Evolutionary conservation across 2,113 vertebrate species (phyloP), one percentile per base, ranked within the genome.

Genomic region (Eclectus roratus): DNA sequence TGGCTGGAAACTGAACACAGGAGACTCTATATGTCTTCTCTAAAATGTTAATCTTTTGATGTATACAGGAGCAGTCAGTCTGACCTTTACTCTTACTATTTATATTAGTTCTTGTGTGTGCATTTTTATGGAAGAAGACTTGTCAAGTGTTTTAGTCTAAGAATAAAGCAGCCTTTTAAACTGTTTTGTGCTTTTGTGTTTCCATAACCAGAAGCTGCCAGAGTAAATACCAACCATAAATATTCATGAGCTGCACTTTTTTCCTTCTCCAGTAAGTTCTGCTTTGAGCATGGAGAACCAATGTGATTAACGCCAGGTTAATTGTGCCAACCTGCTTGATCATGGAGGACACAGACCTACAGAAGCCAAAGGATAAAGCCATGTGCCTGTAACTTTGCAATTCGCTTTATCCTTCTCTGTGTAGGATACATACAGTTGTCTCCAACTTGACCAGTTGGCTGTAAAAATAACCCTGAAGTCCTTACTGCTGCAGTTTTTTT

Each of bases 231-330:
- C 39, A 3, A 11, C 16, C 33, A 11, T 13, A 6, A 69, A 39
- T 43, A 64, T 65, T 68, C 52, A 43, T 4, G 12, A 50, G 61
- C 27, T 35, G 52, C 13, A 2, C 6, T 12, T 6, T 16, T 12
- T 5, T 47, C 56, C 49, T 49, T 49, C 49, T 49, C 43, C 20
- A 2, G 29, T 3, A 60, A 37, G 37, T 27, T 44, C 41, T 20
- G 52, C n/a, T 28, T 2, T 0, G 21, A 27, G 33, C 3, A 0
- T 3, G 25, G 70, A 14, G 13, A 17, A 41, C 43, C 33, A 31
- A 8, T 3, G 53, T 33, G 55, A 77, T 80, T 50, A 87, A 80
- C 3, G 0, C 31, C 27, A 1, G 9, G 66, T 4, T 39, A 55
- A 74, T 44, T 39, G 43, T 4, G 25, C 53, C 52, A 13, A 43